Percentiles rank a stretch among this genome's conserved stretches.
Evolutionary conservation across 2,888 invertebrate genomes (phyloP).

Genomic region (Scrobipalpa atriplicella): DNA sequence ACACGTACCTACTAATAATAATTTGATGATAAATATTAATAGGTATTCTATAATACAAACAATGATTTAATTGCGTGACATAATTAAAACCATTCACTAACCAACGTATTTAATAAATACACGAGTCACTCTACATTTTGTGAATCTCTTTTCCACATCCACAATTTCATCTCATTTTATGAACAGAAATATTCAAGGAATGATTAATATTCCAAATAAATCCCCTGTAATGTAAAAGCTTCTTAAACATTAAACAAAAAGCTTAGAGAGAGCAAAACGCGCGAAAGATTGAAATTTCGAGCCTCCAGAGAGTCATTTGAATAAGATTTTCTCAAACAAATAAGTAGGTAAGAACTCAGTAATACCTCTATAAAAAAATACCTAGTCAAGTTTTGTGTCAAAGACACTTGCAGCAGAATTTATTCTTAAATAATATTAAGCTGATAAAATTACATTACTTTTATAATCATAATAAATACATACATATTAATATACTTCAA

Average conservation of each 20-base stretch:
- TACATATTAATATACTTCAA: no score
- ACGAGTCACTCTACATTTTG: no score
- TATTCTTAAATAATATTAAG: no score
- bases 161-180: not conserved
- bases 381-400: not conserved
- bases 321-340: not conserved
- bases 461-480: no score
- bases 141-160: no score
- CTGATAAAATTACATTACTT: no score
- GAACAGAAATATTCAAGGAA: not conserved
- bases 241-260: not conserved
- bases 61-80: no score
- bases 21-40: no score
- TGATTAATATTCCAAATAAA: not conserved
- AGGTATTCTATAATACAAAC: no score
- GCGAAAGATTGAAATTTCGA: conserved; percentile 2
- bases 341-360: not conserved
- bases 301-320: not conserved
- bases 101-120: not conserved
- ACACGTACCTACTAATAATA: no score
- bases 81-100: not conserved
- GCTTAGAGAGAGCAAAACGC: not conserved
- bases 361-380: not conserved
- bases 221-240: not conserved
- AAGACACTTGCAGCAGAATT: not conserved